Conservation (phyloP, 2,113 vertebrate genomes). For the Gnathonemus longibarbis region DNA sequence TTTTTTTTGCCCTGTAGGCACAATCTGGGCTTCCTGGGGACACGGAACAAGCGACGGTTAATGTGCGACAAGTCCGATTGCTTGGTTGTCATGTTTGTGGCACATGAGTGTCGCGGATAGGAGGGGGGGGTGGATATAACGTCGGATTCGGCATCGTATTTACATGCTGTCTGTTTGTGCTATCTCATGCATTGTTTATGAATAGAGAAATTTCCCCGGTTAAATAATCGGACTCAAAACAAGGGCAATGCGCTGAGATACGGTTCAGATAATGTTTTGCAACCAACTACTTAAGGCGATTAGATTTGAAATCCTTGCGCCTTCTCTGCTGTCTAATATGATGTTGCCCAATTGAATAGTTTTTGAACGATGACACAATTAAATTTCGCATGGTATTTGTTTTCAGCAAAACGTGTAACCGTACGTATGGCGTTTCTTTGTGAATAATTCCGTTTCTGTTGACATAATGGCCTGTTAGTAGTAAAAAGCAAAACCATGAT, state of each 20-base stretch:
- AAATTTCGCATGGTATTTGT: background rate
- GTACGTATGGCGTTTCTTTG: background rate
- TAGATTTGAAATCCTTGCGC: background rate
- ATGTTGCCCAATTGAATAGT: background rate
- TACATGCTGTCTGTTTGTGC: background rate
- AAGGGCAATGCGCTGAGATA: background rate
- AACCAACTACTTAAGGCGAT: background rate
- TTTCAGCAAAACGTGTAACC: background rate
- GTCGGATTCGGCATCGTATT: background rate
- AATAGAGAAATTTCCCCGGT: background rate
- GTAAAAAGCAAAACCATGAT: background rate
- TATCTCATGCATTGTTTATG: background rate
- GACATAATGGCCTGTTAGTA: background rate
- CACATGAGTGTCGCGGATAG: background rate
- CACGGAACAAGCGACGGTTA: background rate
- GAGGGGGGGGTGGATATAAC: background rate
- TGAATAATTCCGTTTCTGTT: background rate
- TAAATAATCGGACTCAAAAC: background rate
- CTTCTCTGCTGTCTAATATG: background rate
- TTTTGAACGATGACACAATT: background rate
- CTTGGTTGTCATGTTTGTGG: background rate
- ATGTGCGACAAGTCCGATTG: background rate
- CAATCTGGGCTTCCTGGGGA: background rate
- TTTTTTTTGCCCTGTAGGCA: background rate
- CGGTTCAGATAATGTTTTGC: background rate